phyloP scores from a whole-genome alignment of 2,888 invertebrate genomes.

The Phyllotreta cruciferae region DNA sequence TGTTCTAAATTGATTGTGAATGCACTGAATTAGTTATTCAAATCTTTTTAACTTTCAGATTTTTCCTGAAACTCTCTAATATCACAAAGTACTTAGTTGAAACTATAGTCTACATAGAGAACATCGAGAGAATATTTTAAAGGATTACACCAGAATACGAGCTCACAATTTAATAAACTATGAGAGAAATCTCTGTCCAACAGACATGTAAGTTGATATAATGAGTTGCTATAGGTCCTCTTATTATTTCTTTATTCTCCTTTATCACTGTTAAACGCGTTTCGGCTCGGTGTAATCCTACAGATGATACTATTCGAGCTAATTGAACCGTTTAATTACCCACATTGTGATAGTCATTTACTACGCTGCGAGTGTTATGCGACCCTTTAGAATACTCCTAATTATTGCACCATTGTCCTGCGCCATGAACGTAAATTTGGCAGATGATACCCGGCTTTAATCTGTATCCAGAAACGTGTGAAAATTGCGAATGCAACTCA shows the following conservation, averaged over 20 bases:
- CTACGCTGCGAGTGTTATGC: slow-evolving; percentile 27
- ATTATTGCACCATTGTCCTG: slow-evolving; percentile 32
- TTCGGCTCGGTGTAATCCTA: slow-evolving; percentile 30
- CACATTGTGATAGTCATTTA: slow-evolving; percentile 33
- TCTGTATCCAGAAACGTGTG: slow-evolving; percentile 31
- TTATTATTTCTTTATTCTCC: slow-evolving; percentile 14
- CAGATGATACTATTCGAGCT: slow-evolving; percentile 32
- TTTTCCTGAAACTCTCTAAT: no score
- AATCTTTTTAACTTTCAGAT: no score
- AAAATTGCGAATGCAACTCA: slow-evolving; percentile 30
- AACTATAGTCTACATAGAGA: no score
- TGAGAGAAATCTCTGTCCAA: no score
- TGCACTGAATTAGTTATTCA: no score
- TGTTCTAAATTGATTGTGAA: no score
- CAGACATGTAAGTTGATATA: no score
- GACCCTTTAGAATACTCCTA: slow-evolving; percentile 30
- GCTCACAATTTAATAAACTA: no score
- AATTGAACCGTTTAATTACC: slow-evolving; percentile 32
- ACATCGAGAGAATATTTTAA: no score
- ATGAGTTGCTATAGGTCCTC: background rate
- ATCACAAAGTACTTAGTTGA: no score
- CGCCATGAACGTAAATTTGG: slow-evolving; percentile 31
- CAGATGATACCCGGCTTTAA: slow-evolving; percentile 30
- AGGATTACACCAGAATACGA: no score
- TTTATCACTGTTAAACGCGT: slow-evolving; percentile 25